These are phyloP conservation scores for Apis dorsata DNA, from an alignment of 1,140 invertebrate species.

Conservation along the genomic window DNA sequence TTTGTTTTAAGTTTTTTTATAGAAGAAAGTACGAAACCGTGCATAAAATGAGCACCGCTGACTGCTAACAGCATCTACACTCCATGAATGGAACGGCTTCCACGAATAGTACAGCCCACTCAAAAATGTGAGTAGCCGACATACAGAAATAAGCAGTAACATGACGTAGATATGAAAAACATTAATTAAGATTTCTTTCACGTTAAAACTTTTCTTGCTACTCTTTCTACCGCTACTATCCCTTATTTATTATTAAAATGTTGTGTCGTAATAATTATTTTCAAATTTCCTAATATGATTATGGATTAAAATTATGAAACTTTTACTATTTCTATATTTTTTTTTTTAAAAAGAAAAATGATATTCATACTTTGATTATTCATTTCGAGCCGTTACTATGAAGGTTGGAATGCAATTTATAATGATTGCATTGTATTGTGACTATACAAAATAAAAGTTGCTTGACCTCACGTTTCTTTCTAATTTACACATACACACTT, in stretches of 20 bases:
- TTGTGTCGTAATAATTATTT: neutral
- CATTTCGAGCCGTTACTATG: too few relatives aligned
- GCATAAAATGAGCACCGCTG: conserved; percentile 42
- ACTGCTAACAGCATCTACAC: conserved; percentile 47
- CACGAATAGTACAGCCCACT: conserved; percentile 58
- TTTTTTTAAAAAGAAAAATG: too few relatives aligned
- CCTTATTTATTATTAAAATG: too few relatives aligned
- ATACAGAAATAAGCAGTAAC: neutral
- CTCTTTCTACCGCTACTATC: too few relatives aligned
- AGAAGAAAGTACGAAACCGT: conserved; percentile 5
- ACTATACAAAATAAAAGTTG: too few relatives aligned
- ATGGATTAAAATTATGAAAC: too few relatives aligned
- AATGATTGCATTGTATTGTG: too few relatives aligned
- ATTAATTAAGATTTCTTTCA: conserved; percentile 28
- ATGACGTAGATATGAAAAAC: neutral
- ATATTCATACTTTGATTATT: too few relatives aligned
- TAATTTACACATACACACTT: too few relatives aligned
- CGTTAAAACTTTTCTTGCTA: neutral
- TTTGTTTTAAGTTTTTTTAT: neutral
- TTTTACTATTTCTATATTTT: too few relatives aligned
- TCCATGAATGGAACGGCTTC: conserved; percentile 62
- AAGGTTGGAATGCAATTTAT: too few relatives aligned
- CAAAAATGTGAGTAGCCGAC: conserved; percentile 27
- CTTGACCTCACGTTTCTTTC: too few relatives aligned
- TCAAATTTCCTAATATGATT: neutral